Base-by-base conservation (phyloP, 2,888 invertebrate species). In the Epinotia demarniana region DNA sequence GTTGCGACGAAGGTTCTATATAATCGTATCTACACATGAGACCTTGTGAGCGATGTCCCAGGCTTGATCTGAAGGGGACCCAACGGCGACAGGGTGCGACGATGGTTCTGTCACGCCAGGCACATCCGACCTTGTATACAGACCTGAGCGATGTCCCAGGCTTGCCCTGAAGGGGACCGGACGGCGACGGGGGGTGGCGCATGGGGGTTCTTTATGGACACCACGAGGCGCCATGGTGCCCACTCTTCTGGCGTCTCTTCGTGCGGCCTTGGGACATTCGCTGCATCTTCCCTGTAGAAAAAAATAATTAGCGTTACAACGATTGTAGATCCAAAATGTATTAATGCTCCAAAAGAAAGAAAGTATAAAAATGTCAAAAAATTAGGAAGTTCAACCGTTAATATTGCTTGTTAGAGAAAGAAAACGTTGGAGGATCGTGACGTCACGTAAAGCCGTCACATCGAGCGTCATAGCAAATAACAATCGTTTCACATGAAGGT, bases 61-160 rank as follows among this genome's bases (percentile, higher is more conserved):
- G 27, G 60, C 60, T 8, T 12, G 27, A 6, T 6, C 27, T 60
- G 13, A 5, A 60, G 23, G 60, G 16, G 16, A 60, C 2, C 60
- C 16, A 5, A 27, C 19, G 58, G 60, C 16, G 0, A 13, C 16
- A 1, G 16, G 16, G 6, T 9, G 39, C 39, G 39, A 9, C 39
- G 33, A 33, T 8, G 33, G 33, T 33, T 9, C 9, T 12, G 16
- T 6, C n/a, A 33, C 33, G 5, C 16, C 61, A n/a, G n/a, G n/a
- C 33, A 9, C 19, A 64, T 18, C 5, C 12, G 63, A 55, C 27
- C 16, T 19, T 27, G 23, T 39, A 5, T 16, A 9, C 19, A 19
- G 11, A 92, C 93, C 89, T 93, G 90, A 78, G 84, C 89, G 72
- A 94, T 91, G 72, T 93, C 94, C 94, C 94, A 94, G 6, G 87